Conservation (phyloP, 2,888 invertebrate genomes). For the Panorpa germanica region DNA sequence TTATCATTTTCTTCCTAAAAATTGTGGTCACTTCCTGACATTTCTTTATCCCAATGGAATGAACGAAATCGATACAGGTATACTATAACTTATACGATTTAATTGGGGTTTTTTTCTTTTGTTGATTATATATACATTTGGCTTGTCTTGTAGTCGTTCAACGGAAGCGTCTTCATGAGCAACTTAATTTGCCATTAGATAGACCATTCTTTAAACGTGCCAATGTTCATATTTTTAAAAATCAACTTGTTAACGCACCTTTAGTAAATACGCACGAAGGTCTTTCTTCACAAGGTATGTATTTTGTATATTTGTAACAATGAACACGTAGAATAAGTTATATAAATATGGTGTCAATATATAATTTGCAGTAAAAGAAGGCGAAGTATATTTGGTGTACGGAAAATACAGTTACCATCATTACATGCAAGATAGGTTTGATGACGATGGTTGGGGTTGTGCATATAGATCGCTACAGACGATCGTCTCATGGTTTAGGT, state of each 20-base stretch:
- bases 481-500: slow-evolving; percentile 85
- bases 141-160: slow-evolving; percentile 31
- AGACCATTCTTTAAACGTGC: slow-evolving; percentile 58
- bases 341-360: background rate
- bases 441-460: slow-evolving; percentile 99
- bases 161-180: slow-evolving; percentile 48
- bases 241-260: slow-evolving; percentile 26
- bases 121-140: slow-evolving; percentile 8
- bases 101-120: slow-evolving; percentile 5
- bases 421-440: slow-evolving; percentile 85
- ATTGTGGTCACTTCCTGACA: slow-evolving; percentile 59
- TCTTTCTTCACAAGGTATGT: slow-evolving; percentile 19
- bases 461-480: slow-evolving; percentile 97
- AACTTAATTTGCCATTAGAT: slow-evolving; percentile 43
- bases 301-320: slow-evolving; percentile 5
- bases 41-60: slow-evolving; percentile 46
- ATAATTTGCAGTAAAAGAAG: slow-evolving; percentile 20
- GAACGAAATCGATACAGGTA: slow-evolving; percentile 48
- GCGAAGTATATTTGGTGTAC: slow-evolving; percentile 39
- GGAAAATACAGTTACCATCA: slow-evolving; percentile 91
- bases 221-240: slow-evolving; percentile 38
- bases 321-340: slow-evolving; percentile 7
- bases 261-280: slow-evolving; percentile 58
- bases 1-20: slow-evolving; percentile 53
- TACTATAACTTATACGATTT: too few relatives aligned